phyloP scores from a whole-genome alignment of 2,888 invertebrate genomes.

The Lottia scabra region DNA sequence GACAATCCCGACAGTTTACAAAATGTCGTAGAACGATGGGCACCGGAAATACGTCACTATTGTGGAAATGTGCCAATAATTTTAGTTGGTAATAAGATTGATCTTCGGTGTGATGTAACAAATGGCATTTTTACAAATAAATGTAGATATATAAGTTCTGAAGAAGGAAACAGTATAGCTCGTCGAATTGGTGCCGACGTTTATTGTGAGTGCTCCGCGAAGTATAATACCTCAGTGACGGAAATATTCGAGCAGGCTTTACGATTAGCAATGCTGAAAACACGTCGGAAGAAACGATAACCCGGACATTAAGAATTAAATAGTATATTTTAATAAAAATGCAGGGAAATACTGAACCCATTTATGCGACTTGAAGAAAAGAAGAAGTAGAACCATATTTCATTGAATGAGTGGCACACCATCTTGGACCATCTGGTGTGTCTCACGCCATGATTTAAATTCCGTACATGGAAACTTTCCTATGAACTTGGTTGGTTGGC shows the following conservation, averaged over 20 bases:
- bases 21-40: background rate
- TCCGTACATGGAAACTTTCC: too few species aligned
- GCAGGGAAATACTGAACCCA: too few species aligned
- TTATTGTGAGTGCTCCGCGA: background rate
- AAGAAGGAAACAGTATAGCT: background rate
- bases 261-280: background rate
- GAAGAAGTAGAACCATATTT: too few species aligned
- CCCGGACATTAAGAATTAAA: too few species aligned
- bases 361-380: too few species aligned
- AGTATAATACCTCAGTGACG: background rate
- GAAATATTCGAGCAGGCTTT: background rate
- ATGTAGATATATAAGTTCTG: background rate
- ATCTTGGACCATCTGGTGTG: too few species aligned
- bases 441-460: too few species aligned
- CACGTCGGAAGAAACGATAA: background rate
- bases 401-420: too few species aligned
- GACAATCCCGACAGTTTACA: background rate
- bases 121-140: background rate
- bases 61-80: background rate
- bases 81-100: background rate
- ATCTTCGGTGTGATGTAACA: background rate
- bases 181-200: background rate
- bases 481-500: too few species aligned
- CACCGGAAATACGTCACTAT: conserved; percentile 1
- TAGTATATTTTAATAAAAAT: too few species aligned